Evolutionary conservation across 2,888 invertebrate genomes (phyloP).

Genomic region (Agriopis leucophaearia): DNA sequence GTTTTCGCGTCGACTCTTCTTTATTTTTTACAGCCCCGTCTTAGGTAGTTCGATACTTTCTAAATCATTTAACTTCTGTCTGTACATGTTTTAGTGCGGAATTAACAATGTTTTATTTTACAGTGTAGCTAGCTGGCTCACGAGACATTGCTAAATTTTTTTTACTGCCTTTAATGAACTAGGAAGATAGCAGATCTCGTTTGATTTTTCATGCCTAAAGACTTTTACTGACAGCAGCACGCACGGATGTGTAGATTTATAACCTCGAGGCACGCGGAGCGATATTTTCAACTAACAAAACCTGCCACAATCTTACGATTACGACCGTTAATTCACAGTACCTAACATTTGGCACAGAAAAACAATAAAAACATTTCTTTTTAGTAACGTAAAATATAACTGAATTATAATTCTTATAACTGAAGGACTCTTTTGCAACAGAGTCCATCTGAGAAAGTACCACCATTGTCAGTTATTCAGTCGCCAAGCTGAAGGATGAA

Average conservation of each 20-base stretch:
- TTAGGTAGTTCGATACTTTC: neutral
- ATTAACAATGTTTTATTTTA: neutral
- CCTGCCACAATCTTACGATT: neutral
- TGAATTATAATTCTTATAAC: too few species aligned
- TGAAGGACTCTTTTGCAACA: too few species aligned
- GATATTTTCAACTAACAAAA: slow-evolving; percentile 3
- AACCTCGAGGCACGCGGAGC: slow-evolving; percentile 25
- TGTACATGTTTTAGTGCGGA: neutral
- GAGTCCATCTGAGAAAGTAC: too few species aligned
- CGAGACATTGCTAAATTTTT: neutral
- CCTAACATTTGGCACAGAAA: too few species aligned
- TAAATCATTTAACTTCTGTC: neutral
- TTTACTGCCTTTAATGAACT: neutral
- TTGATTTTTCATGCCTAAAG: slow-evolving; percentile 22
- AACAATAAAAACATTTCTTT: too few species aligned
- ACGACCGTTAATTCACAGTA: neutral
- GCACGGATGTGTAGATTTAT: slow-evolving; percentile 34
- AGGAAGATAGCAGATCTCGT: slow-evolving; percentile 22
- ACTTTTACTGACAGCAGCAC: slow-evolving; percentile 19
- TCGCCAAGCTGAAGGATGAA: too few species aligned
- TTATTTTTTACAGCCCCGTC: neutral
- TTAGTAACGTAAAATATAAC: too few species aligned
- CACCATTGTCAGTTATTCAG: too few species aligned
- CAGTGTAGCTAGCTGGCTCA: neutral
- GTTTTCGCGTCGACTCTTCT: slow-evolving; percentile 21